Evolutionary conservation across 2,113 vertebrate species (phyloP).

Genomic region (Mesocricetus auratus): DNA sequence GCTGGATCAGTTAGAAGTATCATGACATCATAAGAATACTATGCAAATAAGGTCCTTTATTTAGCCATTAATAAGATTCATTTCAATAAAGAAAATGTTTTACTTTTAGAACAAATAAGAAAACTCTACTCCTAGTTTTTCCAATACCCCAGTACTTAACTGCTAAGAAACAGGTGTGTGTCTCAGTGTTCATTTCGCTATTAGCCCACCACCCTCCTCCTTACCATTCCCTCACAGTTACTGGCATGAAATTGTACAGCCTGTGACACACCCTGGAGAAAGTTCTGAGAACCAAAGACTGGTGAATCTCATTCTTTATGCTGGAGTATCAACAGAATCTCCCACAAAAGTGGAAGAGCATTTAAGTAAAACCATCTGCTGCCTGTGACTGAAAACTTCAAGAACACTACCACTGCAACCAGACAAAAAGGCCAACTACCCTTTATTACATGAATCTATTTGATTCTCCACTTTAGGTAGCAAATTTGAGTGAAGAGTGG

Average conservation of each 20-base stretch:
- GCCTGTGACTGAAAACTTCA: neutral
- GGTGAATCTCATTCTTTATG: constrained; percentile 29
- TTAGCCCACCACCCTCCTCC: neutral
- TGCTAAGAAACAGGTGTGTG: constrained; percentile 1
- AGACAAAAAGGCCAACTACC: constrained; percentile 22
- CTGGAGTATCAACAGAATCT: neutral
- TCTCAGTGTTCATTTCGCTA: neutral
- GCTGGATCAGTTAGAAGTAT: neutral
- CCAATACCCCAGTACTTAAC: neutral
- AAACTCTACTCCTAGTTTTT: neutral
- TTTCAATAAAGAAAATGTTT: constrained; percentile 20
- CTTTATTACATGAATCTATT: neutral
- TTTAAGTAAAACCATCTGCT: constrained; percentile 45
- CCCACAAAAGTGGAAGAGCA: neutral
- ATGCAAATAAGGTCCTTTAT: constrained; percentile 15
- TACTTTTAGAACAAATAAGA: constrained; percentile 34
- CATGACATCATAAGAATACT: neutral
- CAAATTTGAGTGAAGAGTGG: neutral
- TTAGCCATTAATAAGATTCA: constrained; percentile 50
- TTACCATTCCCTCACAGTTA: neutral
- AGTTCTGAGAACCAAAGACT: neutral
- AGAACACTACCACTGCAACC: neutral
- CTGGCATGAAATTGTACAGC: neutral
- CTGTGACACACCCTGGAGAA: neutral
- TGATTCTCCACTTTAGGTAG: neutral